Conservation (phyloP, 2,797 vertebrate species). For the Sebastes nivosus region DNA sequence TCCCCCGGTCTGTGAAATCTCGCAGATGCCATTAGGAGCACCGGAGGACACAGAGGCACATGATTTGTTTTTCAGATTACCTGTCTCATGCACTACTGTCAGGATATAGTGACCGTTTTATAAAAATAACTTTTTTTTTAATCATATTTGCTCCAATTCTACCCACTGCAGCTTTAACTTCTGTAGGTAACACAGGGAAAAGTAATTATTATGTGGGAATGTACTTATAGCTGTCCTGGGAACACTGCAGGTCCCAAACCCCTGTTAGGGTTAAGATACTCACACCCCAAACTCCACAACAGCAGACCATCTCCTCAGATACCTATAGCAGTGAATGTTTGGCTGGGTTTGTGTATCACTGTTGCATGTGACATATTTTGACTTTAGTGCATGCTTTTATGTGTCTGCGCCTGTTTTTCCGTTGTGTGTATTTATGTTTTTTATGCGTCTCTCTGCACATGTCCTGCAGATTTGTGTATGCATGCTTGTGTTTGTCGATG, state of each 20-base stretch:
- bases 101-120: too few relatives aligned
- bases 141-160: too few relatives aligned
- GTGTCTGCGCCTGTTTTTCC: background rate
- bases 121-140: too few relatives aligned
- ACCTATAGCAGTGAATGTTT: background rate
- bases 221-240: background rate
- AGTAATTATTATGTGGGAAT: background rate
- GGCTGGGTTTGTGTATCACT: background rate
- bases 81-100: too few relatives aligned
- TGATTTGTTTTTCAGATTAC: too few relatives aligned
- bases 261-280: background rate
- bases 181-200: background rate
- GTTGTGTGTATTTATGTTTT: background rate
- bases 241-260: background rate
- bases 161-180: background rate
- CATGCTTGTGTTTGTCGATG: background rate
- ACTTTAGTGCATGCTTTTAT: background rate
- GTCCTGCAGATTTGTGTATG: background rate
- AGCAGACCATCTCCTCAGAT: background rate
- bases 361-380: background rate
- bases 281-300: background rate
- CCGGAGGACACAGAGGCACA: too few relatives aligned
- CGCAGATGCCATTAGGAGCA: too few relatives aligned
- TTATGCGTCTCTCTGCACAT: background rate
- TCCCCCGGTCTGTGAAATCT: too few relatives aligned